Evolutionary conservation across 2,888 invertebrate species (phyloP).

Genomic region (Mythimna vitellina): DNA sequence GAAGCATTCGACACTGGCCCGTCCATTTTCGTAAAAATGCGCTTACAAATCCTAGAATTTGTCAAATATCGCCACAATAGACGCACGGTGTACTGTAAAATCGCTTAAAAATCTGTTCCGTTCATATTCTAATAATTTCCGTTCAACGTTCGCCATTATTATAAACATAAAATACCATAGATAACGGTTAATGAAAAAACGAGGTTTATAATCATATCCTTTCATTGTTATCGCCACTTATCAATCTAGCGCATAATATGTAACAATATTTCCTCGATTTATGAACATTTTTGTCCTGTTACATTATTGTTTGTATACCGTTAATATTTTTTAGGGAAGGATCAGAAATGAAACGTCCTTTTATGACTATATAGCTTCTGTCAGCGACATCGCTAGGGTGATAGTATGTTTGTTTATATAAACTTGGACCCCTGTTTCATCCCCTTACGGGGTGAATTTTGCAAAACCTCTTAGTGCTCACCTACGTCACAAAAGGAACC

Average conservation of each 20-base stretch:
- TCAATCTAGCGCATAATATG: slow-evolving; percentile 57
- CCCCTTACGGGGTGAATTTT: too few species aligned
- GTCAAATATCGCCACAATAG: neutral
- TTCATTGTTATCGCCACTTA: slow-evolving; percentile 60
- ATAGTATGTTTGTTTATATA: too few species aligned
- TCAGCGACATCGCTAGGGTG: too few species aligned
- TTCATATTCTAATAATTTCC: slow-evolving; percentile 30
- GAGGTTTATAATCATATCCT: slow-evolving; percentile 56
- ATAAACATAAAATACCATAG: slow-evolving; percentile 43
- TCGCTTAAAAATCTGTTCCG: neutral
- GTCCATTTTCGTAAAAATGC: neutral
- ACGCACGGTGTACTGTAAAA: neutral
- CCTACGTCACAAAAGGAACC: too few species aligned
- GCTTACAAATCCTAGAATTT: neutral
- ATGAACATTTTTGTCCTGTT: slow-evolving; percentile 27
- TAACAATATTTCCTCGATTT: slow-evolving; percentile 43
- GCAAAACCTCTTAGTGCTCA: too few species aligned
- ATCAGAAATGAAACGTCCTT: neutral
- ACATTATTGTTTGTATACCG: neutral
- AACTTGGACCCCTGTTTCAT: too few species aligned
- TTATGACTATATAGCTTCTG: neutral
- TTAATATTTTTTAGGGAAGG: neutral
- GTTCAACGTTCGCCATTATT: slow-evolving; percentile 15
- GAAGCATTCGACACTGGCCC: neutral
- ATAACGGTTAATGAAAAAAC: slow-evolving; percentile 55